phyloP scores from a whole-genome alignment of 2,888 invertebrate genomes.

The Ligdia adustata region DNA sequence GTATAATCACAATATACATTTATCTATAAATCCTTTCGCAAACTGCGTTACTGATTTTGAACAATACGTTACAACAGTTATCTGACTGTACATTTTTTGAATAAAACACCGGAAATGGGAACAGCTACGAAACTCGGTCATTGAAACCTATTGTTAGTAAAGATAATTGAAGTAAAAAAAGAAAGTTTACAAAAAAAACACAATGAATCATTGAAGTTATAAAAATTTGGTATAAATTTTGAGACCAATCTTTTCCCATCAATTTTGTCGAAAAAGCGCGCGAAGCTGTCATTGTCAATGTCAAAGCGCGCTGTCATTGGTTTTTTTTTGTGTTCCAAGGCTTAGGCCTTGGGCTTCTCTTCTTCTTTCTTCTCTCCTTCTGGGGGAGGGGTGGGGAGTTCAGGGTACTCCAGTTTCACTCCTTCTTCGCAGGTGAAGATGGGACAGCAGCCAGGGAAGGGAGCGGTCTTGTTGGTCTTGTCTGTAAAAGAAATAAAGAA shows the following conservation, averaged over 20 bases:
- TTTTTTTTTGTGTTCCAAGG: constrained; percentile 15
- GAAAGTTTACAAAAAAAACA: constrained; percentile 31
- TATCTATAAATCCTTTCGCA: constrained; percentile 16
- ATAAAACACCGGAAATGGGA: constrained; percentile 66
- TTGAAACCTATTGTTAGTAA: constrained; percentile 19
- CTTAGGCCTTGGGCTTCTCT: constrained; percentile 70
- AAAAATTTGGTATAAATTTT: constrained; percentile 51
- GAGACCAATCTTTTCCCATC: constrained; percentile 51
- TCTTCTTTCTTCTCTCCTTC: constrained; percentile 64
- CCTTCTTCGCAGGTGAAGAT: constrained; percentile 93
- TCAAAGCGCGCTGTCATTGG: constrained; percentile 22
- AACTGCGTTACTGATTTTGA: constrained; percentile 16
- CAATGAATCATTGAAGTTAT: constrained; percentile 33
- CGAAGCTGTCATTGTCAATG: constrained; percentile 17
- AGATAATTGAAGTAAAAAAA: constrained; percentile 12
- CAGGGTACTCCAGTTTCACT: constrained; percentile 93
- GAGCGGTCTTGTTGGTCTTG: constrained; percentile 94
- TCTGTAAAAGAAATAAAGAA: constrained; percentile 77
- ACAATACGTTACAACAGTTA: constrained; percentile 30
- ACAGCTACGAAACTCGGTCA: constrained; percentile 47
- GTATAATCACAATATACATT: constrained; percentile 28
- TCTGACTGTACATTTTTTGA: constrained; percentile 39
- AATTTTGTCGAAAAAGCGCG: constrained; percentile 18
- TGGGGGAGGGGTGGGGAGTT: constrained; percentile 84
- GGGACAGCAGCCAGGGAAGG: constrained; percentile 95